Percentiles rank a stretch among this genome's conserved stretches.
phyloP scores from a whole-genome alignment of 2,797 vertebrate genomes.

The Galaxias olidus region DNA sequence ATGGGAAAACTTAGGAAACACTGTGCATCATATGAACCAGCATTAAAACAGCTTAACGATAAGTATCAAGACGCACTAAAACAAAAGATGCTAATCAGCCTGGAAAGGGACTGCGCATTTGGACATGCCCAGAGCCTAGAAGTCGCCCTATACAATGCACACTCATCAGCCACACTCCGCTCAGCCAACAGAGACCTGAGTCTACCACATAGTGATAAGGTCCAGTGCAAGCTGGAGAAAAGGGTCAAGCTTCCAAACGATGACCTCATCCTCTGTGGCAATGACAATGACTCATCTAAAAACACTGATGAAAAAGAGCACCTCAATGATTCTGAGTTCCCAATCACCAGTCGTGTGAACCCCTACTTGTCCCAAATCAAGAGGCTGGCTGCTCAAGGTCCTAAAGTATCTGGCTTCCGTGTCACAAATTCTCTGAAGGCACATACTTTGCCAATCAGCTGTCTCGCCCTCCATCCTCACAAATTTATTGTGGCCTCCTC shows the following conservation, averaged over 20 bases:
- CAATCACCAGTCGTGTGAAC: conserved; percentile 42
- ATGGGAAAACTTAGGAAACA: conserved; percentile 81
- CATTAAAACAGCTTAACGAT: conserved; percentile 77
- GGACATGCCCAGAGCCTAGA: conserved; percentile 68
- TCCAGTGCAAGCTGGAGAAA: conserved; percentile 18
- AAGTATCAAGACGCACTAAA: conserved; percentile 77
- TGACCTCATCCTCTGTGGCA: neutral
- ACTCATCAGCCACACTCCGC: conserved; percentile 23
- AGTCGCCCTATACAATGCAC: conserved; percentile 45
- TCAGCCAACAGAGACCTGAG: conserved; percentile 5
- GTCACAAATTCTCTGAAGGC: conserved; percentile 49
- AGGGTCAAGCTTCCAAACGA: conserved; percentile 9
- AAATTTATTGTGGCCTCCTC: conserved; percentile 66
- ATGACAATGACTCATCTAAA: conserved; percentile 43
- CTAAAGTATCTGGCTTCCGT: conserved; percentile 30
- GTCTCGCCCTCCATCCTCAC: conserved; percentile 69
- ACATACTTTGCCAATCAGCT: conserved; percentile 50
- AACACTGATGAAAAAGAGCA: conserved; percentile 42
- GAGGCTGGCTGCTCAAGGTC: conserved; percentile 22
- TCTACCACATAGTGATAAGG: neutral
- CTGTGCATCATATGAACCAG: conserved; percentile 79
- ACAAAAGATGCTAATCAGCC: conserved; percentile 79
- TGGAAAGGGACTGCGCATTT: conserved; percentile 79
- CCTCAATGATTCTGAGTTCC: conserved; percentile 68
- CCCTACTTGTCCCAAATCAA: conserved; percentile 52